Evolutionary conservation across 1,140 invertebrate genomes (phyloP), one percentile per base, ranked within the genome.

Genomic region (Euura lappo): DNA sequence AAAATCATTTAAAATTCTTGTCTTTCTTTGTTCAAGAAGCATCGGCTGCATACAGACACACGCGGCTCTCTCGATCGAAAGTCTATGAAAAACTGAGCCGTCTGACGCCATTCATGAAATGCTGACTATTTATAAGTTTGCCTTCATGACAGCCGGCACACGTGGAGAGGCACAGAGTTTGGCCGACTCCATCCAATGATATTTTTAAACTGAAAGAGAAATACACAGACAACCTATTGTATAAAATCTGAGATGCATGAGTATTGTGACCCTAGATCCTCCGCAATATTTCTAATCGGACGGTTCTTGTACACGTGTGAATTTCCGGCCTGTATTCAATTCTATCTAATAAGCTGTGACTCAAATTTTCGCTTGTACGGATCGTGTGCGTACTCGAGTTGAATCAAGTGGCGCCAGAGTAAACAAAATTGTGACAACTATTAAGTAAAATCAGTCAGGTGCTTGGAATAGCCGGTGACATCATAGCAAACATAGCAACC

Each of bases 381-480:
- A 28, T 28, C 28, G 28, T 28, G 28, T 28, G 28, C 28, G 28
- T 28, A 28, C 28, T 28, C 28, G 28, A 28, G 28, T 28, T 28
- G 28, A 28, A 28, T 28, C 28, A 28, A 28, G 28, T 28, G 28
- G 28, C 28, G 28, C 28, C 28, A 28, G 28, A 60, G 51, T 60
- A 60, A 60, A 60, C 51, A 6, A 3, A n/a, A 60, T n/a, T 60
- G 51, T 60, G 51, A 60, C 51, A 60, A 60, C 8, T 60, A 60
- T 60, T 60, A 3, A 60, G 51, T 60, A n/a, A 60, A 60, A 60
- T 60, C 51, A 60, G 51, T 60, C 51, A 60, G 51, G 51, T 60
- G 13, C 51, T 44, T 68, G 28, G 66, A 68, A 68, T 68, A 68
- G 45, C 45, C 28, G 46, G 68, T 72, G 71, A 72, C 68, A 73